phyloP scores from a whole-genome alignment of 2,797 vertebrate genomes.

The Gambelia wislizenii region DNA sequence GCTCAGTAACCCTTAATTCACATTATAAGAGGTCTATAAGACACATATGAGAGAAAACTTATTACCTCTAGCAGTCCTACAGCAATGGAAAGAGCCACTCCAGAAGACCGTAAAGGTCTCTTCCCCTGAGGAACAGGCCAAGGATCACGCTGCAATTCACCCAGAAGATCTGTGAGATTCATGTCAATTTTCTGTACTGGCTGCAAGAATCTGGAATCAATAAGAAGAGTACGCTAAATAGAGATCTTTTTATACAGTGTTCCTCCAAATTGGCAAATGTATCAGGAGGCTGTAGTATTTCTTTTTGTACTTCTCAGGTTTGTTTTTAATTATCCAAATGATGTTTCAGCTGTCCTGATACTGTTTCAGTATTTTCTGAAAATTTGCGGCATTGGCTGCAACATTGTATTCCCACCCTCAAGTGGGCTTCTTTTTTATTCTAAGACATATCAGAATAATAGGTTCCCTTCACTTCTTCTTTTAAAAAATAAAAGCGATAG shows the following conservation, averaged over 20 bases:
- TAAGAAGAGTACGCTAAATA: constrained; percentile 32
- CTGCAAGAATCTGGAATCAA: constrained; percentile 89
- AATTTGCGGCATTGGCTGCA: too few relatives aligned
- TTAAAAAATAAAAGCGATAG: too few relatives aligned
- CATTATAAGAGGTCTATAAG: not conserved
- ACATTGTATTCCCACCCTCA: too few relatives aligned
- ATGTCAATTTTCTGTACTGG: constrained; percentile 98
- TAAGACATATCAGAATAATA: too few relatives aligned
- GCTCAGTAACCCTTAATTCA: not conserved
- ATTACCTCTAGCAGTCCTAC: constrained; percentile 94
- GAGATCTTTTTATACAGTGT: not conserved
- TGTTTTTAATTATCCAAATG: too few relatives aligned
- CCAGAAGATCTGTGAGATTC: constrained; percentile 97
- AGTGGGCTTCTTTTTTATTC: too few relatives aligned
- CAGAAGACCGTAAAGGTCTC: constrained; percentile 92
- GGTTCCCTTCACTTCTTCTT: not conserved
- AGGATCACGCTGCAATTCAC: constrained; percentile 94
- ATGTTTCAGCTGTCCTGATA: too few relatives aligned
- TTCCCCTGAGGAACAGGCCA: constrained; percentile 97
- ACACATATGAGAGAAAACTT: not conserved
- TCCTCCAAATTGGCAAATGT: too few relatives aligned
- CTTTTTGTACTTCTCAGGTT: too few relatives aligned
- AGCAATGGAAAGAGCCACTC: constrained; percentile 94
- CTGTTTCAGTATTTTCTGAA: too few relatives aligned
- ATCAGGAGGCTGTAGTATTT: too few relatives aligned